Evolutionary conservation across 2,888 invertebrate species (phyloP).

Genomic region (Melieria picta): DNA sequence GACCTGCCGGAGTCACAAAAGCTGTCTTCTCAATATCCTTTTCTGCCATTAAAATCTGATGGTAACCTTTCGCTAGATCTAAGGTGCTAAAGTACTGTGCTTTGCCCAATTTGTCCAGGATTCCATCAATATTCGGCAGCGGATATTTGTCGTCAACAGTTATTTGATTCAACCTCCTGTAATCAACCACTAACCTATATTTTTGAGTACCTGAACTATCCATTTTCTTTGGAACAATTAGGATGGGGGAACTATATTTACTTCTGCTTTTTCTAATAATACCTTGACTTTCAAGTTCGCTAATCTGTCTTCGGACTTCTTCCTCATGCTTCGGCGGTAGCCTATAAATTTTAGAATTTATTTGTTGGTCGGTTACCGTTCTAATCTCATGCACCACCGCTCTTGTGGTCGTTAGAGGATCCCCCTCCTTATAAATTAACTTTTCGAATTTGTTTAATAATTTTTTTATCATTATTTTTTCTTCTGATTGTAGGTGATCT

Average conservation of each 20-base stretch:
- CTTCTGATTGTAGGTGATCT: slow-evolving; percentile 36
- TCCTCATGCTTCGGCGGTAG: background rate
- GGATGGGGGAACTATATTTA: slow-evolving; percentile 15
- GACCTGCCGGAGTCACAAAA: slow-evolving; percentile 10
- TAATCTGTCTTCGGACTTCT: background rate
- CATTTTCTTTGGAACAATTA: slow-evolving; percentile 15
- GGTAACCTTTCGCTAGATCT: slow-evolving; percentile 19
- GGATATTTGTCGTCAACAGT: slow-evolving; percentile 24
- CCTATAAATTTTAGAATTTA: background rate
- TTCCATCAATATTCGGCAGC: slow-evolving; percentile 19
- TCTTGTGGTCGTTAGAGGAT: slow-evolving; percentile 27
- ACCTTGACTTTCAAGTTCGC: too few species aligned
- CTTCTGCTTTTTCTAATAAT: too few species aligned
- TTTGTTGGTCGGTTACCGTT: slow-evolving; percentile 34
- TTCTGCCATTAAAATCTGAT: background rate
- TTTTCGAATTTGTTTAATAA: slow-evolving; percentile 36
- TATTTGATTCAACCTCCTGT: slow-evolving; percentile 17
- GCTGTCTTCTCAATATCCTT: background rate
- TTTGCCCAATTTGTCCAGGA: background rate
- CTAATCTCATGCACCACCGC: slow-evolving; percentile 35
- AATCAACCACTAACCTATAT: slow-evolving; percentile 16
- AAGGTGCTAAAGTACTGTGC: slow-evolving; percentile 24
- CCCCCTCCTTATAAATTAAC: slow-evolving; percentile 38
- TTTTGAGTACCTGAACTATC: slow-evolving; percentile 6
- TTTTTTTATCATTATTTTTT: slow-evolving; percentile 19